phyloP scores from a whole-genome alignment of 1,140 invertebrate genomes.

The Nylanderia fulva region DNA sequence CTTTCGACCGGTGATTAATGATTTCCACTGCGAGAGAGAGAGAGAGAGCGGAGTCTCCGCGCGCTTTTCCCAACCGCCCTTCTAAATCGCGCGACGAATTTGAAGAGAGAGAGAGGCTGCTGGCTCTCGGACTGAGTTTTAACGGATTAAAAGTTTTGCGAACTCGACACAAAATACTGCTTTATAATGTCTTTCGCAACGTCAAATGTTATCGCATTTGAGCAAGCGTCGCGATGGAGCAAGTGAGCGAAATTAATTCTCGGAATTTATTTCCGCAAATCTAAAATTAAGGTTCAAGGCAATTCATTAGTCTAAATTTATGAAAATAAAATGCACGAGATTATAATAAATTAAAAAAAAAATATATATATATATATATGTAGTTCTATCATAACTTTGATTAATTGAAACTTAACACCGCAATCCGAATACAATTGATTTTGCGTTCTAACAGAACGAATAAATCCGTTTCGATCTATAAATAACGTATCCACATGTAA shows the following conservation, averaged over 20 bases:
- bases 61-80: neutral
- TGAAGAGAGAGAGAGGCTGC: neutral
- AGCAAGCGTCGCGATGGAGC: neutral
- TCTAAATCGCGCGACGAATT: conserved; percentile 39
- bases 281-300: neutral
- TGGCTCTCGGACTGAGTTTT: conserved; percentile 9
- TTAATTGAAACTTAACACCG: neutral
- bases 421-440: conserved; percentile 26
- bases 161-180: conserved; percentile 7
- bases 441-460: neutral
- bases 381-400: neutral
- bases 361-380: neutral
- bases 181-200: conserved; percentile 2
- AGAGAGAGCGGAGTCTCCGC: conserved; percentile 22
- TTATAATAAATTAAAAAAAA: neutral
- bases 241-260: neutral
- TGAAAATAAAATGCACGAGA: neutral
- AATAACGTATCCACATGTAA: neutral
- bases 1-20: conserved; percentile 57
- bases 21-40: conserved; percentile 43
- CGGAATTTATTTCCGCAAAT: neutral
- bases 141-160: conserved; percentile 41
- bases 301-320: neutral
- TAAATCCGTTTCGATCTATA: conserved; percentile 1
- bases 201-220: conserved; percentile 13